A percentile compares a stretch with the other conserved stretches of the same genome.
Evolutionary conservation across 2,113 vertebrate species (phyloP).

Genomic region (Astatotilapia flaviijosephi): DNA sequence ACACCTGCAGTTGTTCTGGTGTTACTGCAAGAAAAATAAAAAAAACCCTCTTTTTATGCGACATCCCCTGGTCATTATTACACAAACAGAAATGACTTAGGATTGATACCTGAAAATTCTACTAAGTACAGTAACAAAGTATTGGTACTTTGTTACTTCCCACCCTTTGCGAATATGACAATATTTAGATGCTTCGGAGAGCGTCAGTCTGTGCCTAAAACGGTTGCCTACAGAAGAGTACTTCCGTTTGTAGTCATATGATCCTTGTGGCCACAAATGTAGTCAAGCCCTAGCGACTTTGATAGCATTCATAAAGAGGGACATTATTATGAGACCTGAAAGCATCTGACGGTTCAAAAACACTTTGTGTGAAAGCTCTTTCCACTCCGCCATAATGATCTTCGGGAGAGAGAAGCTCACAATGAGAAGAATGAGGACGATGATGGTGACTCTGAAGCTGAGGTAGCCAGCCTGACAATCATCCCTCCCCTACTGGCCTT

Average conservation of each 20-base stretch:
- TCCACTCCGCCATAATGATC: neutral
- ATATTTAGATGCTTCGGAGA: neutral
- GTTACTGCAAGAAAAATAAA: neutral
- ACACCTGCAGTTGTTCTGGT: neutral
- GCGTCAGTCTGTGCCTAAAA: rapidly evolving
- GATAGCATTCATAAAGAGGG: neutral
- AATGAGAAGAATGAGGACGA: neutral
- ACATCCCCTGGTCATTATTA: neutral
- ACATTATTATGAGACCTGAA: neutral
- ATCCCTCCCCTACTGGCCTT: neutral
- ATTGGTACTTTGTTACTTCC: neutral
- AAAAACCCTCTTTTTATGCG: rapidly evolving
- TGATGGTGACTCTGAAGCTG: neutral
- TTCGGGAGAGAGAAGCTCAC: neutral
- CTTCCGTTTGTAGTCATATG: neutral
- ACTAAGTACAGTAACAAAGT: neutral
- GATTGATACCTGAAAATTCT: neutral
- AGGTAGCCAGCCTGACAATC: neutral
- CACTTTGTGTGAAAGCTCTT: neutral
- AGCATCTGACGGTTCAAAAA: neutral
- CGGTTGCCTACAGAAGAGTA: neutral
- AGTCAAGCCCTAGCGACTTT: neutral
- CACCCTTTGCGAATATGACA: neutral
- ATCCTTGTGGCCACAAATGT: neutral
- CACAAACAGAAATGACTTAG: neutral